phyloP scores from a whole-genome alignment of 2,113 vertebrate genomes.

The Grantiella picta region DNA sequence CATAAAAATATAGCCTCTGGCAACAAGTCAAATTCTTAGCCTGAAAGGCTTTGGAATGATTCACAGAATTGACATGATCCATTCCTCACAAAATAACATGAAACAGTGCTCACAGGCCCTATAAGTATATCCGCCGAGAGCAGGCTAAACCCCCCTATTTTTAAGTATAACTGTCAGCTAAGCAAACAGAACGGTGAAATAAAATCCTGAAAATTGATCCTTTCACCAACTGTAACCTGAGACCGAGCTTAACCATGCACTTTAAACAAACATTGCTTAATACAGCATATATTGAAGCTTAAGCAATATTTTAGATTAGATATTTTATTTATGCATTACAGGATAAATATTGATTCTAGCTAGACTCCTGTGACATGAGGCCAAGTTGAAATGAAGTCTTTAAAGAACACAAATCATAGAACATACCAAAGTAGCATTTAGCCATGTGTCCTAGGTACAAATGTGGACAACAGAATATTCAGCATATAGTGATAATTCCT shows the following conservation, averaged over 20 bases:
- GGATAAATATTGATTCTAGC: slow-evolving; percentile 12
- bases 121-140: background rate
- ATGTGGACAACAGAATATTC: background rate
- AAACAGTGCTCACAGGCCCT: background rate
- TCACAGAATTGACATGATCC: slow-evolving; percentile 9
- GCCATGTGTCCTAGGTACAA: background rate
- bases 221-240: background rate
- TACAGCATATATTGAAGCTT: background rate
- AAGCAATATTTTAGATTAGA: background rate
- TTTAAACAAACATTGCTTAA: slow-evolving; percentile 9
- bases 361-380: background rate
- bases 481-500: background rate
- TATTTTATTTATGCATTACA: slow-evolving; percentile 2
- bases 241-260: background rate
- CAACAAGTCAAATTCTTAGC: background rate
- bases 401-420: background rate
- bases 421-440: background rate
- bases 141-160: background rate
- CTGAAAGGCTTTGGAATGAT: slow-evolving; percentile 10
- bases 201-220: background rate
- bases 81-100: background rate
- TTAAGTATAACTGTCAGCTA: background rate
- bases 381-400: background rate
- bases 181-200: slow-evolving; percentile 23
- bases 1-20: slow-evolving; percentile 4